Evolutionary conservation across 2,888 invertebrate species (phyloP).

Genomic region (Drosophila subquinaria): DNA sequence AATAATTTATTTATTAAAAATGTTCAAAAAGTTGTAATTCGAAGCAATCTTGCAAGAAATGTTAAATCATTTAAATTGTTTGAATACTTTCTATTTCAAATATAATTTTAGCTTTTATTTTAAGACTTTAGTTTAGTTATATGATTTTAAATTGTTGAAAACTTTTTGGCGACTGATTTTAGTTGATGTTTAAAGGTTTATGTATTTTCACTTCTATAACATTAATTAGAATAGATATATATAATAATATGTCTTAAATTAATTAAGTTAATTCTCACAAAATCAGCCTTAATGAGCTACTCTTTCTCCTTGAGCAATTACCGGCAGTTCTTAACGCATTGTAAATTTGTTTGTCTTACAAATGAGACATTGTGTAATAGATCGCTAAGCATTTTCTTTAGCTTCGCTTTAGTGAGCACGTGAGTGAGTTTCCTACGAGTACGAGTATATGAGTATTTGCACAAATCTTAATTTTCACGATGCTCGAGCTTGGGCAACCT

Average conservation of each 20-base stretch:
- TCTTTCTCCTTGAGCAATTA: background rate
- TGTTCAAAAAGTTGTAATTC: too few species aligned
- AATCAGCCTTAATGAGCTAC: background rate
- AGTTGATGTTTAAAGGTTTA: too few species aligned
- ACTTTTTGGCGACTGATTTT: too few species aligned
- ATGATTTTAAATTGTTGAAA: too few species aligned
- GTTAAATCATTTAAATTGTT: too few species aligned
- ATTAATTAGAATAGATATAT: background rate
- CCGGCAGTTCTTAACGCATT: background rate
- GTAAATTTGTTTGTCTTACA: background rate
- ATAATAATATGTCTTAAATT: background rate
- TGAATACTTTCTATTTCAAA: too few species aligned
- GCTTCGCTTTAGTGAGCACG: slow-evolving; percentile 1
- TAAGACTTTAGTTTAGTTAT: too few species aligned
- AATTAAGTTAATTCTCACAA: background rate
- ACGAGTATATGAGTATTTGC: background rate
- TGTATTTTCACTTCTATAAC: too few species aligned
- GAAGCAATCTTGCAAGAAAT: too few species aligned
- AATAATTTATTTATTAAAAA: too few species aligned
- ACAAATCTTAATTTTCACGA: slow-evolving; percentile 4
- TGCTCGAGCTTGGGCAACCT: slow-evolving; percentile 5
- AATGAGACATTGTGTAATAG: slow-evolving; percentile 7
- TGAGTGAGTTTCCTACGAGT: background rate
- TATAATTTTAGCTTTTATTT: too few species aligned
- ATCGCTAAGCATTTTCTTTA: background rate